Evolutionary conservation across 2,113 vertebrate species (phyloP), one percentile per base, ranked within the genome.

Genomic region (Sinocyclocheilus grahami): DNA sequence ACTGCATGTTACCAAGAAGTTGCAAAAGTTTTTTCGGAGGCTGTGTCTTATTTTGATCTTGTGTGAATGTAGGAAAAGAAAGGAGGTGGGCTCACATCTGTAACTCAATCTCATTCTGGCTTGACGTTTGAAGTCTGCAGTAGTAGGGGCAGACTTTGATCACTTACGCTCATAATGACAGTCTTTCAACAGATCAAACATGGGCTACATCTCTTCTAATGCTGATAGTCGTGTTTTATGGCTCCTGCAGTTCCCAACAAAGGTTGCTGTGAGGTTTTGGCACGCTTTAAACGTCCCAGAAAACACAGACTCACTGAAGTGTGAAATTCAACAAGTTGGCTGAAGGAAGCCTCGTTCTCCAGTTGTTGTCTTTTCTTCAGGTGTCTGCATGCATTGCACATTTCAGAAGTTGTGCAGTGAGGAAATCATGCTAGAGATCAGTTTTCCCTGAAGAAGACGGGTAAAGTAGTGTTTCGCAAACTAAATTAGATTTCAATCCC

Each of bases 101-200:
- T 93, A 94, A 94, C 93, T 89, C 91, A 94, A 91, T 92, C 93
- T 91, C 87, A 88, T 93, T 90, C 90, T 92, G 90, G 89, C 93
- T 94, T 92, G 88, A 85, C 91, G 94, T 97, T 94, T 95, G 95
- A 95, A 96, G 94, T 95, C 88, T 90, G 83, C 90, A 89, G 87
- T 90, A 89, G 87, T 90, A 90, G 88, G 88, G 92, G 92, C 91
- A 72, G 92, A 91, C 95, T 96, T 94, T 94, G 90, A 90, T 96
- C 92, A 88, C 91, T 92, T 92, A 87, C 86, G 90, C 92, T 90
- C 92, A 92, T 90, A 92, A 94, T 93, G 93, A 94, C 94, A 90
- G 91, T 77, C 93, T 95, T 95, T 93, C 92, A 92, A 92, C 87
- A 88, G 81, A 88, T 92, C 87, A 84, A 86, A 91, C 93, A 90